Evolutionary conservation across 2,888 invertebrate genomes (phyloP).

Genomic region (Morpho helenor): DNA sequence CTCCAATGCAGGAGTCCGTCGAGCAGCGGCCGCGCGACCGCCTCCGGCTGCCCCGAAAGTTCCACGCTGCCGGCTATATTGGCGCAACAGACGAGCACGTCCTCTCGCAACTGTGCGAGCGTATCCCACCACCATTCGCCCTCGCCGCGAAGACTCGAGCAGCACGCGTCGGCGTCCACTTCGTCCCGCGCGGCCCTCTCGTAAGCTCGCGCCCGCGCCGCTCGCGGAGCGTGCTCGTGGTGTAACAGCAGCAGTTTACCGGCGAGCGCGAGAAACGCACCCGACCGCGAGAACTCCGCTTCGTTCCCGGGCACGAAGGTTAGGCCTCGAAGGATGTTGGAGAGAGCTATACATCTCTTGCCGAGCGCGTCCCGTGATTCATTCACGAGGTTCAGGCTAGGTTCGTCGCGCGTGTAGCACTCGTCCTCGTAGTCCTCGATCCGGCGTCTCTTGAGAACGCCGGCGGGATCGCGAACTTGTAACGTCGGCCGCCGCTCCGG

Average conservation of each 20-base stretch:
- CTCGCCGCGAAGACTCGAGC: slow-evolving; percentile 90
- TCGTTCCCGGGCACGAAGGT: slow-evolving; percentile 99
- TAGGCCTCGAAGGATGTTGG: slow-evolving; percentile 97
- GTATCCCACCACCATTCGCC: slow-evolving; percentile 97
- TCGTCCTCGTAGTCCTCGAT: slow-evolving; percentile 94
- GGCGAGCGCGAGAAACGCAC: slow-evolving; percentile 92
- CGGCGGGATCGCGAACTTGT: slow-evolving; percentile 87
- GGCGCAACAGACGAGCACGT: slow-evolving; percentile 96
- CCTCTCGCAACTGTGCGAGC: slow-evolving; percentile 95
- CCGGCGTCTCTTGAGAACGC: slow-evolving; percentile 87
- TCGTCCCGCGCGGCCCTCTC: slow-evolving; percentile 88
- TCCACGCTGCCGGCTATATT: slow-evolving; percentile 97
- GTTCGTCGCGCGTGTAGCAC: slow-evolving; percentile 94
- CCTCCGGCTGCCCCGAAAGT: slow-evolving; percentile 92
- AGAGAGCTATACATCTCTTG: slow-evolving; percentile 94
- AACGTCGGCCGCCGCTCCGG: slow-evolving; percentile 65
- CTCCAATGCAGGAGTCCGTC: slow-evolving; percentile 99
- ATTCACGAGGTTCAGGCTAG: slow-evolving; percentile 90
- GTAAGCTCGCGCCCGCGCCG: slow-evolving; percentile 91
- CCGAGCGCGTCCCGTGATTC: slow-evolving; percentile 94
- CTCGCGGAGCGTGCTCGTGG: slow-evolving; percentile 94
- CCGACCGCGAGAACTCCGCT: slow-evolving; percentile 91
- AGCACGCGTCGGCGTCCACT: slow-evolving; percentile 88
- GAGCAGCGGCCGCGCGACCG: slow-evolving; percentile 94
- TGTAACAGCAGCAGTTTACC: slow-evolving; percentile 94